Percentiles rank a stretch among this genome's conserved stretches.
Evolutionary conservation across 2,113 vertebrate genomes (phyloP).

Genomic region (Ailurus styani): DNA sequence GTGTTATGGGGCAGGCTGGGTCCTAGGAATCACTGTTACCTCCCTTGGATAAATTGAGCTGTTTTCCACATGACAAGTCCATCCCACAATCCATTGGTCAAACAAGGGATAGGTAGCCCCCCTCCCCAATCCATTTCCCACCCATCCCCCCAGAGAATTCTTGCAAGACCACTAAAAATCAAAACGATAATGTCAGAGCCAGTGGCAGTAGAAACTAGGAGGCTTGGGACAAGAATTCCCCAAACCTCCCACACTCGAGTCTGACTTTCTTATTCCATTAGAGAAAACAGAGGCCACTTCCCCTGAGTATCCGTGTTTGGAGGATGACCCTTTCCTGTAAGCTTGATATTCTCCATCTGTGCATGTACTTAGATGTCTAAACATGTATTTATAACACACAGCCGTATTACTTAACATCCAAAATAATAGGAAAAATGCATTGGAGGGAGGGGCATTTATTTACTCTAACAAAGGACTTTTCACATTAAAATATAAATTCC

Average conservation of each 20-base stretch:
- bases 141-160: background rate
- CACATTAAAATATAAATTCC: slow-evolving; percentile 18
- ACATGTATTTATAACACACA: background rate
- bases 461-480: background rate
- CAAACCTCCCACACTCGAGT: background rate
- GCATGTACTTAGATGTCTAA: background rate
- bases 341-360: background rate
- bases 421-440: background rate
- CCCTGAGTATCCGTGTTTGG: background rate
- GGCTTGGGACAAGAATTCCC: background rate
- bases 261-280: background rate
- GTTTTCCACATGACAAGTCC: background rate
- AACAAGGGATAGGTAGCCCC: background rate
- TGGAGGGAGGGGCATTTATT: background rate
- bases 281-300: background rate
- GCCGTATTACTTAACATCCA: background rate
- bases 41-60: background rate
- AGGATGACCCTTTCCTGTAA: background rate
- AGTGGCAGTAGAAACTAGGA: background rate
- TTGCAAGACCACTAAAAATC: background rate
- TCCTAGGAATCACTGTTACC: background rate
- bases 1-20: background rate
- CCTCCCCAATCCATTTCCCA: background rate
- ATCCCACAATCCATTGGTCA: background rate
- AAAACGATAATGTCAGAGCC: background rate